A percentile compares a stretch with the other conserved stretches of the same genome.
Evolutionary conservation across 2,888 invertebrate genomes (phyloP).

Genomic region (Malthinus seriepunctatus): DNA sequence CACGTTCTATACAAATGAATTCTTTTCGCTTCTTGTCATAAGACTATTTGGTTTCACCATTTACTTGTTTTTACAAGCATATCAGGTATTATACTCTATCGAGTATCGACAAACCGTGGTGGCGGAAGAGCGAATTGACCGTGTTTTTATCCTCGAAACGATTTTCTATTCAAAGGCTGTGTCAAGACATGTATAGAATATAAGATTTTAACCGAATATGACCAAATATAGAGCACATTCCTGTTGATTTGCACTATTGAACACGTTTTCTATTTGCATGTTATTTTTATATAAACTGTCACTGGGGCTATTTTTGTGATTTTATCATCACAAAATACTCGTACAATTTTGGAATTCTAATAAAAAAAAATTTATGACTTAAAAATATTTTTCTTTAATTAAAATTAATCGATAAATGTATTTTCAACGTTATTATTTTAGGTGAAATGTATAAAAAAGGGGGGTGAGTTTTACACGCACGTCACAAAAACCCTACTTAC

Average conservation of each 20-base stretch:
- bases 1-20: slow-evolving; percentile 7
- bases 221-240: slow-evolving; percentile 43
- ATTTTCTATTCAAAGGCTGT: slow-evolving; percentile 46
- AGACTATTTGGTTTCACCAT: slow-evolving; percentile 14
- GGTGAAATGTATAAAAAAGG: no score
- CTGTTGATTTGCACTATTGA: slow-evolving; percentile 39
- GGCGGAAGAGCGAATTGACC: slow-evolving; percentile 41
- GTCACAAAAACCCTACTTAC: no score
- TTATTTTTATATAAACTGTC: slow-evolving; percentile 27
- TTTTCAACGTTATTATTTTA: no score
- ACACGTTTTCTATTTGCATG: slow-evolving; percentile 42
- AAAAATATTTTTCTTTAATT: no score
- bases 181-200: slow-evolving; percentile 43
- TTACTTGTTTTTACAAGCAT: slow-evolving; percentile 23
- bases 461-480: no score
- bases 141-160: slow-evolving; percentile 41
- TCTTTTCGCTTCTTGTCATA: slow-evolving; percentile 4
- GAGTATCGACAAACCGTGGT: slow-evolving; percentile 32
- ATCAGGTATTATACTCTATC: slow-evolving; percentile 30
- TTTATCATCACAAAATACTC: no score
- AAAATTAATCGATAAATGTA: no score
- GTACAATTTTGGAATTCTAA: no score
- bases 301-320: slow-evolving; percentile 21
- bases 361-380: no score
- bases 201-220: slow-evolving; percentile 41